Evolutionary conservation across 2,113 vertebrate species (phyloP).

Genomic region (Isichthys henryi): DNA sequence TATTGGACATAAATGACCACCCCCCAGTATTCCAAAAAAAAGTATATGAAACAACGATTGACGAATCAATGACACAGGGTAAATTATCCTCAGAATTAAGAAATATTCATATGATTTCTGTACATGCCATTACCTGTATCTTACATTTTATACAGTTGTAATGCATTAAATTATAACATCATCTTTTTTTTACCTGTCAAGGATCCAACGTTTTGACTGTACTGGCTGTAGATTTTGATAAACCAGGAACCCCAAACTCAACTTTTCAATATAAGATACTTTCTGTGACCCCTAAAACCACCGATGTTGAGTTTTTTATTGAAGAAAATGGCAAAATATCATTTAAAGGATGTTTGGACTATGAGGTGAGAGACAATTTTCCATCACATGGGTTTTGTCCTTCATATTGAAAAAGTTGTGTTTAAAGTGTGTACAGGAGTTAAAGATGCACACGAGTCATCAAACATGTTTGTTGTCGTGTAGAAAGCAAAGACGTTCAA

Average conservation of each 20-base stretch:
- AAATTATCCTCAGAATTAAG: constrained; percentile 8
- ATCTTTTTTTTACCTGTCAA: constrained; percentile 18
- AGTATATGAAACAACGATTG: constrained; percentile 6
- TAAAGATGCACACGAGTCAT: neutral
- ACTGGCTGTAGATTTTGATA: constrained; percentile 36
- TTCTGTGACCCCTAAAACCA: constrained; percentile 38
- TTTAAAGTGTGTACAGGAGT: neutral
- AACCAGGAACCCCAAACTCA: neutral
- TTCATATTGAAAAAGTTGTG: neutral
- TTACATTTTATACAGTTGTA: neutral
- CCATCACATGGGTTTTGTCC: neutral
- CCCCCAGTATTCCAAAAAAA: constrained; percentile 27
- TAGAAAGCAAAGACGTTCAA: constrained; percentile 42
- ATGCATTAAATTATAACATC: neutral
- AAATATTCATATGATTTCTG: neutral
- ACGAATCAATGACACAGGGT: constrained; percentile 44
- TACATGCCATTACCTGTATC: neutral
- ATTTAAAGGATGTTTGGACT: constrained; percentile 58
- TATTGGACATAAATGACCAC: constrained; percentile 48
- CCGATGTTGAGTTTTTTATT: constrained; percentile 48
- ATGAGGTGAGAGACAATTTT: constrained; percentile 44
- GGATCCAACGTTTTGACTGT: constrained; percentile 24
- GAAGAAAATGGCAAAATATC: constrained; percentile 30
- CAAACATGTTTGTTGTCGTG: neutral
- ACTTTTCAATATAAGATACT: constrained; percentile 38